A percentile compares a stretch with the other conserved stretches of the same genome.
Conservation (phyloP, 2,113 vertebrate species). For the Bos taurus region DNA sequence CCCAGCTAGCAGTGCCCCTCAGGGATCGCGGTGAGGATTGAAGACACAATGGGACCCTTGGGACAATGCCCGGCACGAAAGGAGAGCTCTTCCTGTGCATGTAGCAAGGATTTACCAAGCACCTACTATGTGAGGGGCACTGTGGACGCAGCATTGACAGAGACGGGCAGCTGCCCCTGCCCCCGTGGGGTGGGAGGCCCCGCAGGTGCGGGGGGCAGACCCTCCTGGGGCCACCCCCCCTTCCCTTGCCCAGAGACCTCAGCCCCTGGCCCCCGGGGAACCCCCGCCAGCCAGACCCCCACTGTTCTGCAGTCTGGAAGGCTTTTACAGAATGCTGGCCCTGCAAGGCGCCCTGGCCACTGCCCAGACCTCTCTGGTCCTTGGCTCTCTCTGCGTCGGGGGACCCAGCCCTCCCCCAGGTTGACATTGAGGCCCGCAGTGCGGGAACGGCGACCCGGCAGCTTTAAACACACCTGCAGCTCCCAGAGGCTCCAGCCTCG, state of each 20-base stretch:
- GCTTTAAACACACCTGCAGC: background rate
- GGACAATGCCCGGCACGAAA: background rate
- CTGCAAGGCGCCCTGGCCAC: background rate
- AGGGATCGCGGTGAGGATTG: background rate
- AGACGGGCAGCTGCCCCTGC: background rate
- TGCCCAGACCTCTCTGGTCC: background rate
- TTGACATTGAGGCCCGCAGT: background rate
- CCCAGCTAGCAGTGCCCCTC: background rate
- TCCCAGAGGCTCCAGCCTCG: background rate
- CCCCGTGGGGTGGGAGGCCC: background rate
- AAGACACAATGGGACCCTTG: too few relatives aligned
- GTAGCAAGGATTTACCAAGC: background rate
- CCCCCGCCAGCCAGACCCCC: background rate
- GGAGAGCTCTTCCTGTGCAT: background rate
- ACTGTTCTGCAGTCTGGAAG: background rate
- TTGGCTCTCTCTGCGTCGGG: background rate
- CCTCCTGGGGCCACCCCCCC: background rate
- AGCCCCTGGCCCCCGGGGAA: background rate
- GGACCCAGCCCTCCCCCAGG: background rate
- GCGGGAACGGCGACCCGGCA: rapidly evolving
- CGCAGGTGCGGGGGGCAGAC: background rate
- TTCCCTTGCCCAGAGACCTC: background rate
- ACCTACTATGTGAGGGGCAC: background rate
- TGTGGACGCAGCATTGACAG: too few relatives aligned
- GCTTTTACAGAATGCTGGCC: conserved; percentile 7